These are phyloP conservation scores for Stenoptilia bipunctidactyla DNA, from an alignment of 2,888 invertebrate species.

Conservation along the genomic window DNA sequence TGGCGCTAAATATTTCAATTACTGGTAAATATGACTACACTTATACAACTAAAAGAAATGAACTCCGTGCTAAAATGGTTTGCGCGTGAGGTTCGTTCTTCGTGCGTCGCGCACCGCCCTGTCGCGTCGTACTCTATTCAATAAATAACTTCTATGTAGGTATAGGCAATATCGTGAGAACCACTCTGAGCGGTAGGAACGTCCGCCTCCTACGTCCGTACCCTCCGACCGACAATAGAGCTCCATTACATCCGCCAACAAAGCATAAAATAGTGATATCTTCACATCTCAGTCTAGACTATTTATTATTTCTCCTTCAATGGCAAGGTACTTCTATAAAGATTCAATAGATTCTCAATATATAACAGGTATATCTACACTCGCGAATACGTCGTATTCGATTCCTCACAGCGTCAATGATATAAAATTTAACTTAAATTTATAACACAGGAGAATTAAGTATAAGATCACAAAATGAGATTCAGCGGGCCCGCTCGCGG, in stretches of 20 bases:
- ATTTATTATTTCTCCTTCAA: slow-evolving; percentile 64
- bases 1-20: slow-evolving; percentile 52
- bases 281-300: slow-evolving; percentile 71
- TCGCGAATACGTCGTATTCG: slow-evolving; percentile 60
- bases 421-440: slow-evolving; percentile 71
- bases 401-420: slow-evolving; percentile 69
- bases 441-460: slow-evolving; percentile 72
- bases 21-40: slow-evolving; percentile 59
- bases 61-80: slow-evolving; percentile 36
- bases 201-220: slow-evolving; percentile 24
- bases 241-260: slow-evolving; percentile 64
- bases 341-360: slow-evolving; percentile 68
- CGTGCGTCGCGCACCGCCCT: slow-evolving; percentile 46
- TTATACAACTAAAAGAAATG: slow-evolving; percentile 62
- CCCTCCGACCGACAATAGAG: slow-evolving; percentile 55
- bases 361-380: slow-evolving; percentile 68
- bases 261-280: slow-evolving; percentile 71
- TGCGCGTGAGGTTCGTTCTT: slow-evolving; percentile 47
- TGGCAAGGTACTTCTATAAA: slow-evolving; percentile 70
- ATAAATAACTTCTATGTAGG: slow-evolving; percentile 43
- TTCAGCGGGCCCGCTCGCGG: slow-evolving; percentile 58
- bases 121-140: background rate
- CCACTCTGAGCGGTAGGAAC: background rate
- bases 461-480: slow-evolving; percentile 73
- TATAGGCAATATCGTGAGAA: slow-evolving; percentile 1